phyloP scores from a whole-genome alignment of 2,888 invertebrate species.

The Orchesella flavescens region DNA sequence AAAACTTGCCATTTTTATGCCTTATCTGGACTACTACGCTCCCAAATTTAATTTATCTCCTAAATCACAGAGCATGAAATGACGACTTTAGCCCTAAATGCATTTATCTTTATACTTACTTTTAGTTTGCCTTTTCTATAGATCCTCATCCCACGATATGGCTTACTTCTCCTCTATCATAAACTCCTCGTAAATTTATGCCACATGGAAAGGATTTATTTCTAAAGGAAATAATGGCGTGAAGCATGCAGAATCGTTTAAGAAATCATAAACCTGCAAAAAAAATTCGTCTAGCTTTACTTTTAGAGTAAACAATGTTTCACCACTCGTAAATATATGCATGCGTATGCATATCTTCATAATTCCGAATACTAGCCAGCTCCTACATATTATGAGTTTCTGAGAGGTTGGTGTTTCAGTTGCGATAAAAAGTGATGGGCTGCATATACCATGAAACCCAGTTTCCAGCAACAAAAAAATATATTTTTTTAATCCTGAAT shows the following conservation, averaged over 20 bases:
- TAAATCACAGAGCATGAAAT: not conserved
- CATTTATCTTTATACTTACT: not conserved
- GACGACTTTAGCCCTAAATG: not conserved
- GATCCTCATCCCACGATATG: no score
- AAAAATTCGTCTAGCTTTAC: not conserved
- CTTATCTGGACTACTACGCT: not conserved
- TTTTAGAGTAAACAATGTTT: not conserved
- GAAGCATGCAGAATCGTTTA: slow-evolving; percentile 1
- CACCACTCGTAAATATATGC: not conserved
- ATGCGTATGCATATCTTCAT: not conserved
- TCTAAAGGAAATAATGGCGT: slow-evolving; percentile 4
- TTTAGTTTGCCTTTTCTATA: no score
- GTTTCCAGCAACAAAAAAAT: not conserved
- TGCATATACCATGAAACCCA: no score
- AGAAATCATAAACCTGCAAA: not conserved
- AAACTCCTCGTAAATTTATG: not conserved
- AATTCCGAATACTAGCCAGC: no score
- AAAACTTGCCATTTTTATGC: not conserved
- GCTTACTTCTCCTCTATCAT: not conserved
- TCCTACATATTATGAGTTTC: not conserved
- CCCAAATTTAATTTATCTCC: not conserved
- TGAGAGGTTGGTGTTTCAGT: no score
- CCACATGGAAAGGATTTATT: not conserved
- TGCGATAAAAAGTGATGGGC: no score
- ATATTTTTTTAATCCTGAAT: not conserved